Percentiles rank a stretch among this genome's conserved stretches.
Conservation (phyloP, 2,113 vertebrate species). For the Eupsittula cactorum region DNA sequence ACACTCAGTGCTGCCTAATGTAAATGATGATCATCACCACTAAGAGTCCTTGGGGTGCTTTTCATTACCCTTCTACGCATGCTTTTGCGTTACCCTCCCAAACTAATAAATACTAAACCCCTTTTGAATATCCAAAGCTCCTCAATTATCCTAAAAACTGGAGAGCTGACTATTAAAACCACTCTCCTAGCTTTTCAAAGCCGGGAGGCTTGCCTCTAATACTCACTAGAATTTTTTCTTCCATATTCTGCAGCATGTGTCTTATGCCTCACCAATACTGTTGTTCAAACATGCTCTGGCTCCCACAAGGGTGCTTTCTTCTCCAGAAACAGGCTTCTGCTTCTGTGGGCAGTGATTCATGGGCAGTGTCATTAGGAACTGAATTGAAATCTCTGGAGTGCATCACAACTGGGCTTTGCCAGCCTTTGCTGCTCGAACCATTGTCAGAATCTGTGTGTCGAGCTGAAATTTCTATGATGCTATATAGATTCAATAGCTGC, state of each 20-base stretch:
- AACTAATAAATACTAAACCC: not conserved
- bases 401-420: not conserved
- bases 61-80: not conserved
- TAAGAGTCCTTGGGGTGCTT: not conserved
- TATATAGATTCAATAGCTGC: slow-evolving; percentile 70
- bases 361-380: not conserved
- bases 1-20: not conserved
- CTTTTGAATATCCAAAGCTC: not conserved
- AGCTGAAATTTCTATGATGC: slow-evolving; percentile 59
- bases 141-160: not conserved
- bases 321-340: not conserved
- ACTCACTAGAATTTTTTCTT: not conserved
- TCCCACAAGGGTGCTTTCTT: not conserved
- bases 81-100: not conserved
- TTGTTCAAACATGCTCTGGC: not conserved
- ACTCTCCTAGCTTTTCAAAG: not conserved
- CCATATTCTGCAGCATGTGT: not conserved
- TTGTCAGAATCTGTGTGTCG: not conserved
- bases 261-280: not conserved
- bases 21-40: not conserved
- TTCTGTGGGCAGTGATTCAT: slow-evolving; percentile 32
- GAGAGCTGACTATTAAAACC: not conserved
- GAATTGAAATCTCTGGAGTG: slow-evolving; percentile 58
- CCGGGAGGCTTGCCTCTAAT: not conserved
- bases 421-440: not conserved